Base-by-base conservation (phyloP, 2,888 invertebrate genomes). In the Disparrhopalites patrizii region DNA sequence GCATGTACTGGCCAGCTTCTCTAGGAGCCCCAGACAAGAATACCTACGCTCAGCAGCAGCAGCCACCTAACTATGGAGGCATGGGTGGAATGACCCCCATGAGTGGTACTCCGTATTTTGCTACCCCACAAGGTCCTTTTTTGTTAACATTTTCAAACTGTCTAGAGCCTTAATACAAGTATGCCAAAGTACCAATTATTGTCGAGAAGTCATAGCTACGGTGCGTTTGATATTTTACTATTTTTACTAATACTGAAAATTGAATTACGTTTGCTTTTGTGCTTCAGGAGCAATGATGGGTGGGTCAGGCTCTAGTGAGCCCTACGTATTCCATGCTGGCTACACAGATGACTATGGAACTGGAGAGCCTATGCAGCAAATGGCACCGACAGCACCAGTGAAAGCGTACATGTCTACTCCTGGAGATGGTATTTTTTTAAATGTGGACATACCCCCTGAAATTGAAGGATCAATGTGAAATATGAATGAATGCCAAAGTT, bases 1-100 rank as follows among this genome's bases (percentile, higher is more conserved):
- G 62, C 31, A 51, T 62, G 62, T 52, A 52, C 25, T 62, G 62
- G 62, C 62, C 62, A 33, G 62, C 51, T 3, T 60, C 60, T 1
- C 15, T 60, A 3, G 60, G 47, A 4, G 1, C 40, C 3, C 4
- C 40, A 3, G 20, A 3, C 5, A 25, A 8, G 5, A 7, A 23
- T 3, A n/a, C n/a, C n/a, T n/a, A n/a, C n/a, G 23, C 20, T 7
- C 23, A 18, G 3, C 47, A 47, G 23, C 47, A 8, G 23, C 5
- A 25, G 5, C 20, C 23, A 23, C 3, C 20, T 3, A 47, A 47
- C n/a, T 47, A 20, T 47, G 47, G 47, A 5, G 47, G 47, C 47
- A 15, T 15, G 36, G n/a, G 36, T 36, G 36, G 36, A 10, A 36
- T 36, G 36, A 40, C 3, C 5, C 40, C 40, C 18, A 40, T 40